A percentile compares a stretch with the other conserved stretches of the same genome.
phyloP scores from a whole-genome alignment of 2,113 vertebrate genomes.

The Naja naja region DNA sequence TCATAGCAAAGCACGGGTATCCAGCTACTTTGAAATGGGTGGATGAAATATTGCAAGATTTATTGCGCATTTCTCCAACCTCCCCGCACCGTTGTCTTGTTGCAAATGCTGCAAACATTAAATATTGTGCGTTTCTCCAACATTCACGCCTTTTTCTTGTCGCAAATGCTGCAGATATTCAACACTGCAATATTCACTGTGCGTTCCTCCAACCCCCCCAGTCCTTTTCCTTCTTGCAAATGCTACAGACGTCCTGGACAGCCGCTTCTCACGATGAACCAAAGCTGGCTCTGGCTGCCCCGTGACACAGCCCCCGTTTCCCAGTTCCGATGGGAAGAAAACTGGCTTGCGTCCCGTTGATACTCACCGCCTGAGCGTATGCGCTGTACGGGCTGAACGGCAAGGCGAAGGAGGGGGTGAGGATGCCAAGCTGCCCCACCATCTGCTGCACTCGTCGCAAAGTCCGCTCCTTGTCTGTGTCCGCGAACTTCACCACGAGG shows the following conservation, averaged over 20 bases:
- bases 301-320: not conserved
- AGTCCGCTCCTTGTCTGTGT: constrained; percentile 98
- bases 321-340: not conserved
- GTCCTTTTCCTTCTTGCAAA: not conserved
- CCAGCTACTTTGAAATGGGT: no score
- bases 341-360: not conserved
- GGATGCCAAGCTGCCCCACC: constrained; percentile 98
- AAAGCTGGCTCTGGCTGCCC: accelerated
- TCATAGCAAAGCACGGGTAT: no score
- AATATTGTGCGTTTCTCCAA: no score
- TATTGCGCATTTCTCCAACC: not conserved
- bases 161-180: not conserved
- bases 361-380: constrained; percentile 97
- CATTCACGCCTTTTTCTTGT: no score
- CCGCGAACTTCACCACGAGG: constrained; percentile 98
- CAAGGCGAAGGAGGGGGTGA: constrained; percentile 93
- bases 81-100: no score
- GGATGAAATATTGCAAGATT: no score
- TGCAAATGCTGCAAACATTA: no score
- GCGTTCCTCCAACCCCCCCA: not conserved
- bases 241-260: not conserved
- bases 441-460: constrained; percentile 98
- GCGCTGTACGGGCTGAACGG: constrained; percentile 98
- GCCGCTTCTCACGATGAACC: not conserved
- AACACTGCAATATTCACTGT: no score